Percentiles rank a stretch among this genome's conserved stretches.
Conservation (phyloP, 2,113 vertebrate genomes). For the Megatriorchis doriae region DNA sequence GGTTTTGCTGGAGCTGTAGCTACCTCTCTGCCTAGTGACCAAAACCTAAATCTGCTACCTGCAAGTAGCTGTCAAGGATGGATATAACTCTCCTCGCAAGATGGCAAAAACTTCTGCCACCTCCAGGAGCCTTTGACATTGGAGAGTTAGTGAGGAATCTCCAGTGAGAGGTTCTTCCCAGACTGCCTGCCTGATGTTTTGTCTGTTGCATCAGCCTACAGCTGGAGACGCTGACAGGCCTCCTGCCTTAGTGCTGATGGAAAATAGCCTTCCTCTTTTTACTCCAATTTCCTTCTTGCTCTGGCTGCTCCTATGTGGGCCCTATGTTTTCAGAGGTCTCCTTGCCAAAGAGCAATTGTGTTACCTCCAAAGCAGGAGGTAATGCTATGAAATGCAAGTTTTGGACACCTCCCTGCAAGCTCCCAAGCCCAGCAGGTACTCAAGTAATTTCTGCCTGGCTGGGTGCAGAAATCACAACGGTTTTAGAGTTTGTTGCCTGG, state of each 20-base stretch:
- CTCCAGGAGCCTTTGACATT: neutral
- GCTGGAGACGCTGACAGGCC: neutral
- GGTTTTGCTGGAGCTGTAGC: neutral
- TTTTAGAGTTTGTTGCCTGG: neutral
- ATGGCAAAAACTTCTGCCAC: neutral
- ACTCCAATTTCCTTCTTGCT: neutral
- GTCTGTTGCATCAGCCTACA: neutral
- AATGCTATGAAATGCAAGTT: neutral
- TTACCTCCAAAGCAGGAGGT: neutral
- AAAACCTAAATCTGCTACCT: neutral
- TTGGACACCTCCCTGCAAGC: neutral
- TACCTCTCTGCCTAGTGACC: neutral
- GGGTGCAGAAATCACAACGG: neutral
- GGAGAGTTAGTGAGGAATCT: neutral
- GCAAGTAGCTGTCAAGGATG: neutral
- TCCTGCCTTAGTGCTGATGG: neutral
- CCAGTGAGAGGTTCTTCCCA: neutral
- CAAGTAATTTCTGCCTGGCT: neutral
- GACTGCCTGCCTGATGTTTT: neutral
- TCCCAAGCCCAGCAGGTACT: neutral
- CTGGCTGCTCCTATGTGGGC: neutral
- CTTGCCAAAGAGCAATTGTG: neutral
- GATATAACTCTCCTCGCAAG: neutral
- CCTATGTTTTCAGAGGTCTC: neutral
- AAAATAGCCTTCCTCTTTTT: neutral